phyloP scores from a whole-genome alignment of 2,888 invertebrate species.

The Hofmannophila pseudospretella region DNA sequence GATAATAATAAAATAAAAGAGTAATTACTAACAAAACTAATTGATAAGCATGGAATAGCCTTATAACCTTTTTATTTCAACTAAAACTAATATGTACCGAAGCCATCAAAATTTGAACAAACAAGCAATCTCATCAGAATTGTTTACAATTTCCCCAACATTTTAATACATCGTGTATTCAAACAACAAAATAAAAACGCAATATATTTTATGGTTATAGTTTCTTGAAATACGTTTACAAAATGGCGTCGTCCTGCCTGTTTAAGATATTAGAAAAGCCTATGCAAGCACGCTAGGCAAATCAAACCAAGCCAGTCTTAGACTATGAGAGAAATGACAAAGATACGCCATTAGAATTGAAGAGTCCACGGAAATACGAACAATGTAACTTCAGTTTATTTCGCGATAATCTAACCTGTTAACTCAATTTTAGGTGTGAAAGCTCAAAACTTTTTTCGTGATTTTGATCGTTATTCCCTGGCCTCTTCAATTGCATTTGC shows the following conservation, averaged over 20 bases:
- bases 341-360: slow-evolving; percentile 19
- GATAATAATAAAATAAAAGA: neutral
- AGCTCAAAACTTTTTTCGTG: too few species aligned
- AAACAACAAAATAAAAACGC: neutral
- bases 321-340: slow-evolving; percentile 49
- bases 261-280: slow-evolving; percentile 26
- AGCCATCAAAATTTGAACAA: slow-evolving; percentile 14
- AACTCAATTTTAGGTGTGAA: too few species aligned
- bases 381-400: too few species aligned
- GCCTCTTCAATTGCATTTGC: too few species aligned
- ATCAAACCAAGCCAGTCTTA: slow-evolving; percentile 57
- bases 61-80: neutral
- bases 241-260: slow-evolving; percentile 16
- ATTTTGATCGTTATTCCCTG: too few species aligned
- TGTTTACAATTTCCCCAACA: slow-evolving; percentile 6
- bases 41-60: too few species aligned
- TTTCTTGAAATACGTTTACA: neutral
- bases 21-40: neutral
- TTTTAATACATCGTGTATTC: neutral
- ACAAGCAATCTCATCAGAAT: slow-evolving; percentile 12
- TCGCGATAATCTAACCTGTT: too few species aligned
- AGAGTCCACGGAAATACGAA: too few species aligned
- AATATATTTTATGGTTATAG: neutral
- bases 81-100: slow-evolving; percentile 5
- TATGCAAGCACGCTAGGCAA: slow-evolving; percentile 50